A percentile compares a stretch with the other conserved stretches of the same genome.
Evolutionary conservation across 1,140 invertebrate genomes (phyloP).

Genomic region (Chironomus tepperi): DNA sequence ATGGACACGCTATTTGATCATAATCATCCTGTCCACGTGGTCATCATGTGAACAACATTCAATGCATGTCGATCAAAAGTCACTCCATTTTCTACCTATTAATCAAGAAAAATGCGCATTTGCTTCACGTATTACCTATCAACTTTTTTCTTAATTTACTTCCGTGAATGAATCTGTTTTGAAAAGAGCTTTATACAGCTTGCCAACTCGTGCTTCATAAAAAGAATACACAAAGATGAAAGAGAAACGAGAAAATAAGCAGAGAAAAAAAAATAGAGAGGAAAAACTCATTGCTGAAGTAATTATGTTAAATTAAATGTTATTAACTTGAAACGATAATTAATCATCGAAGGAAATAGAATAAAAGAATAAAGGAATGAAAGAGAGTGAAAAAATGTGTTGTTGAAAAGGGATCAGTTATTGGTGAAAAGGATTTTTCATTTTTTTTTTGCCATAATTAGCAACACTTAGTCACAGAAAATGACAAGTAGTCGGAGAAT

Average conservation of each 20-base stretch:
- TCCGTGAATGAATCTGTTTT: not conserved
- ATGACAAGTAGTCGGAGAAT: not conserved
- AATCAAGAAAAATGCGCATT: no score
- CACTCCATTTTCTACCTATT: no score
- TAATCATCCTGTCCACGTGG: no score
- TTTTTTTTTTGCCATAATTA: conserved; percentile 16
- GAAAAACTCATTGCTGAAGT: conserved; percentile 11
- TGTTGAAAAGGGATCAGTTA: not conserved
- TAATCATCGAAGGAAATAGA: conserved; percentile 5
- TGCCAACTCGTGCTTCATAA: no score
- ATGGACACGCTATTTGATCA: no score
- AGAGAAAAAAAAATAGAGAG: not conserved
- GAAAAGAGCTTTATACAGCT: not conserved
- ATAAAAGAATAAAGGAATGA: no score
- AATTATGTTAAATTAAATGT: conserved; percentile 23
- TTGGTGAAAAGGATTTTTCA: not conserved
- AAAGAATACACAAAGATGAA: no score
- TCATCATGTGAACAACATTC: no score
- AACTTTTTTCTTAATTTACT: not conserved
- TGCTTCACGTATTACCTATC: not conserved
- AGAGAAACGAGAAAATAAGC: no score
- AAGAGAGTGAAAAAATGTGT: not conserved
- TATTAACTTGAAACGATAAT: conserved; percentile 22
- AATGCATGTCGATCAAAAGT: no score
- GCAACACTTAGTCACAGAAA: conserved; percentile 14